Evolutionary conservation across 2,888 invertebrate species (phyloP), one percentile per base, ranked within the genome.

Genomic region (Tetranychus piercei): DNA sequence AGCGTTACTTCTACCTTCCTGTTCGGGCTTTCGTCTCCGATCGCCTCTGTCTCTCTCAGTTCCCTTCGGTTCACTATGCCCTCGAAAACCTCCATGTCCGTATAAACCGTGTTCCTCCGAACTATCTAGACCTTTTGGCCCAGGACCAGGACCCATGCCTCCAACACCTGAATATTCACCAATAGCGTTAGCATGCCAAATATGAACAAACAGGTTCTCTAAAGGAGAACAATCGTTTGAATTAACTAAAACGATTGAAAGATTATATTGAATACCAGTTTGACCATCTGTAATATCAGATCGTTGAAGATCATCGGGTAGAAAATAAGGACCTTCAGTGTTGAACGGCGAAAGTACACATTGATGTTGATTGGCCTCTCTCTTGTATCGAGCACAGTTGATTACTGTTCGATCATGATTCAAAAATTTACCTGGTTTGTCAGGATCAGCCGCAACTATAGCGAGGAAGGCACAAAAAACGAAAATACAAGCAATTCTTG

Each of bases 221-320:
- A 71, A 6, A 11, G 71, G 71, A n/a, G 18, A n/a, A 18, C 71
- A 71, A 44, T 44, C 71, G 20, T 34, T 34, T 8, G 71, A 20
- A 18, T 43, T 45, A 5, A 34, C 34, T 6, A 71, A 15, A 18
- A 8, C 20, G 20, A 71, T 71, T 4, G 22, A 15, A 6, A 71
- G 44, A 43, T 18, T 44, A 6, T 34, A 71, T 8, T 43, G 5
- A 18, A 71, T 5, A 71, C 71, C 71, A 1, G 15, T 15, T 45
- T 71, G 20, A 45, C 71, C 71, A n/a, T 71, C 71, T 44, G 71
- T 71, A 7, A 71, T 71, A 18, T 71, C 45, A 43, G 44, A 44
- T n/a, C 71, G 71, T 18, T 44, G 34, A 11, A 34, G 20, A 43
- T 71, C 71, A 44, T 71, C 44, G 20, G 44, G 43, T 44, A 71